Percentiles rank a stretch among this genome's conserved stretches.
These are phyloP conservation scores for Plecotus auritus DNA, from an alignment of 2,113 vertebrate species.

Conservation along the genomic window DNA sequence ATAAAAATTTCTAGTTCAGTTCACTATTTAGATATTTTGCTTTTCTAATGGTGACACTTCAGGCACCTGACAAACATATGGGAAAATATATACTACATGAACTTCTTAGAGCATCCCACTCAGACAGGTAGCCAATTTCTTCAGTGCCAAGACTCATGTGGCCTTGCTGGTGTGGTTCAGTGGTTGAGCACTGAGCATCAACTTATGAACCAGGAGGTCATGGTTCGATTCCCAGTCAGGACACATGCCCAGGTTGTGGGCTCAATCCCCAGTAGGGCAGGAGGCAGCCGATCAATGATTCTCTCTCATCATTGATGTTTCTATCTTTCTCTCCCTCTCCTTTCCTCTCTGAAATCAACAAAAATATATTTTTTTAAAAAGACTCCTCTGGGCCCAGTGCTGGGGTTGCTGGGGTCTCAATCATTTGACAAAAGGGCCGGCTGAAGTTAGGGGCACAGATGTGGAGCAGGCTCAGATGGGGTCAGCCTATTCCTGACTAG, in stretches of 20 bases:
- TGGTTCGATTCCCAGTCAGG: too few species aligned
- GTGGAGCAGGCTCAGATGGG: background rate
- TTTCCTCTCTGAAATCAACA: too few species aligned
- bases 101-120: background rate
- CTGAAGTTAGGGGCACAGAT: background rate
- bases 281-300: too few species aligned
- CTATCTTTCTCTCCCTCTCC: too few species aligned
- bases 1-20: background rate
- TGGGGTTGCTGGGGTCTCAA: background rate
- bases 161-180: too few species aligned
- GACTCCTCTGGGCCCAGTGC: background rate
- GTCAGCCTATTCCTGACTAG: background rate
- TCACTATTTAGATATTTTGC: background rate
- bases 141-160: background rate
- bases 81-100: background rate
- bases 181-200: too few species aligned
- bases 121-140: background rate
- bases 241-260: too few species aligned
- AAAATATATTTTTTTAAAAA: too few species aligned
- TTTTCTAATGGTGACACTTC: background rate
- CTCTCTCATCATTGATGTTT: too few species aligned
- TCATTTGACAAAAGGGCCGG: background rate
- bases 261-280: too few species aligned
- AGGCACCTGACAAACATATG: background rate
- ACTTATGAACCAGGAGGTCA: too few species aligned